Evolutionary conservation across 2,888 invertebrate species (phyloP), one percentile per base, ranked within the genome.

Genomic region (Liposcelis brunnea): DNA sequence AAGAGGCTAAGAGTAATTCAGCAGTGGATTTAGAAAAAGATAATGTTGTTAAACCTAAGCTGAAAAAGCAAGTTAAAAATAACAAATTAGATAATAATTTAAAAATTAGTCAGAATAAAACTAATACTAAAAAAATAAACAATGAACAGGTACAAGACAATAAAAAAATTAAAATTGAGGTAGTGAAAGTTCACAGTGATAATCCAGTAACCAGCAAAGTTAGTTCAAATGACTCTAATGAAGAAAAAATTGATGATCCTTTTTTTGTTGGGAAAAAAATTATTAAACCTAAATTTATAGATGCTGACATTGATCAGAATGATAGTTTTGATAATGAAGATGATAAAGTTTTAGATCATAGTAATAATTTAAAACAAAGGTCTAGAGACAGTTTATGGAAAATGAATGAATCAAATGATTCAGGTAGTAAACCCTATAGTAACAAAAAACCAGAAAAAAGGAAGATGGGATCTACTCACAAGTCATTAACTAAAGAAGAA

Each of bases 221-320:
- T n/a, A n/a, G n/a, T n/a, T n/a, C n/a, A n/a, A n/a, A n/a, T 26
- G 26, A 26, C 26, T 6, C 26, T 26, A 8, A 26, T 6, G 8
- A 26, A 26, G 26, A 15, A 19, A 40, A 40, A 19, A 18, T 40
- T 7, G 19, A 6, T 5, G 40, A 40, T 21, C 19, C 40, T 6
- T 40, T 40, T 21, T 40, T 40, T 40, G 40, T 40, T 6, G 11
- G 6, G 4, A 40, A 40, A 19, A 40, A 40, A 40, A 21, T 40
- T 19, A 16, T 14, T 6, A 16, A 18, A 19, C 40, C 40, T 40
- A 40, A 40, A 6, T 6, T 40, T 14, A 7, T 18, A 40, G 19
- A 18, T 12, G 19, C 5, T 18, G n/a, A 19, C n/a, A 19, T 15
- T 12, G 16, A 40, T 7, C 4, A 14, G 19, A 40, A 18, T n/a